Conservation (phyloP, 2,797 vertebrate genomes). For the Cetoscarus ocellatus region DNA sequence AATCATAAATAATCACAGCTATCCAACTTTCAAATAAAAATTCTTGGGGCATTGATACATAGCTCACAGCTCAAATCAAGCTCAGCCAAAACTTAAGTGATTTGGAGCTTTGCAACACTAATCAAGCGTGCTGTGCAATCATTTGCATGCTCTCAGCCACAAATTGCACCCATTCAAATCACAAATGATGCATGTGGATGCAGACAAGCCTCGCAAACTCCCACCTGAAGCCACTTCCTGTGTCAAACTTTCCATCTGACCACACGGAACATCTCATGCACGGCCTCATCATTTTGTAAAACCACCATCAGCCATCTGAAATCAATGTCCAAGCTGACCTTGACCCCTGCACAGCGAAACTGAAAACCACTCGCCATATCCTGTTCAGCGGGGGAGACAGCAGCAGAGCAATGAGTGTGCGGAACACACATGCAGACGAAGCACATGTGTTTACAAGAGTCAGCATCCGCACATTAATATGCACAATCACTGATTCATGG, state of each 20-base stretch:
- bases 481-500: neutral
- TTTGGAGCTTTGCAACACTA: neutral
- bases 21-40: too few species aligned
- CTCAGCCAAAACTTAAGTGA: neutral
- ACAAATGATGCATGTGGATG: neutral
- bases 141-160: neutral
- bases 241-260: neutral
- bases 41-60: too few species aligned
- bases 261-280: neutral
- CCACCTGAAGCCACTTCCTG: neutral
- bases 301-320: conserved; percentile 41
- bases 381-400: conserved; percentile 22
- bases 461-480: conserved; percentile 5
- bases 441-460: conserved; percentile 19
- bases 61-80: too few species aligned
- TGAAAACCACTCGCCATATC: conserved; percentile 23
- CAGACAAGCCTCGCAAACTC: neutral
- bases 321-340: conserved; percentile 54
- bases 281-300: conserved; percentile 8
- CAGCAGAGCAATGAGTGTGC: conserved; percentile 43
- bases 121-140: neutral
- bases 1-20: too few species aligned
- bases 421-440: conserved; percentile 14
- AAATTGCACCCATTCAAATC: neutral
- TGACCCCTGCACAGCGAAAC: conserved; percentile 52